phyloP scores from a whole-genome alignment of 2,888 invertebrate species.

The Timema podura region DNA sequence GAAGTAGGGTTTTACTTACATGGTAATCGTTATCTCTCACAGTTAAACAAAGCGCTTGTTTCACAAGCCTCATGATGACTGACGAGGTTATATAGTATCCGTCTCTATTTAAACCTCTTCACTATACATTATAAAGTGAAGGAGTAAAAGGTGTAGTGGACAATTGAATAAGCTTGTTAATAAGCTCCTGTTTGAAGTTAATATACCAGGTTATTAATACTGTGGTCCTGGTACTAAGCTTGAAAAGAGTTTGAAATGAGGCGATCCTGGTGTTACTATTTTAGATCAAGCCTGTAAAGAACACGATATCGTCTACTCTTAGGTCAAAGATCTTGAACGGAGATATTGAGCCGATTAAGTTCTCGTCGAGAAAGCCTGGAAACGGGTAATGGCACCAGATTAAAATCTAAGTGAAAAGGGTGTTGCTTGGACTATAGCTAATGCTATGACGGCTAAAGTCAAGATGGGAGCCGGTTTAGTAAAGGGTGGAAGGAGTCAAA shows the following conservation, averaged over 20 bases:
- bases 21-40: too few species aligned
- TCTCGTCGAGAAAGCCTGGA: background rate
- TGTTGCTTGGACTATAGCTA: background rate
- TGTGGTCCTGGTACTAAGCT: constrained; percentile 31
- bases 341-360: constrained; percentile 8
- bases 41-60: too few species aligned
- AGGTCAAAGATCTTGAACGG: constrained; percentile 26
- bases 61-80: too few species aligned
- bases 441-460: background rate
- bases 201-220: constrained; percentile 29
- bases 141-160: background rate
- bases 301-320: constrained; percentile 39
- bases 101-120: too few species aligned
- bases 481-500: too few species aligned
- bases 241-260: constrained; percentile 35
- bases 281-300: constrained; percentile 39
- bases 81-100: too few species aligned
- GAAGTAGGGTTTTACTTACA: too few species aligned
- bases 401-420: background rate
- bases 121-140: too few species aligned
- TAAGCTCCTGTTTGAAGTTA: constrained; percentile 25
- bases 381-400: background rate
- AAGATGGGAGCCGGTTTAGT: too few species aligned
- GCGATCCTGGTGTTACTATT: constrained; percentile 39
- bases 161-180: constrained; percentile 14